Evolutionary conservation across 2,113 vertebrate species (phyloP).

Genomic region (Scalopus aquaticus): DNA sequence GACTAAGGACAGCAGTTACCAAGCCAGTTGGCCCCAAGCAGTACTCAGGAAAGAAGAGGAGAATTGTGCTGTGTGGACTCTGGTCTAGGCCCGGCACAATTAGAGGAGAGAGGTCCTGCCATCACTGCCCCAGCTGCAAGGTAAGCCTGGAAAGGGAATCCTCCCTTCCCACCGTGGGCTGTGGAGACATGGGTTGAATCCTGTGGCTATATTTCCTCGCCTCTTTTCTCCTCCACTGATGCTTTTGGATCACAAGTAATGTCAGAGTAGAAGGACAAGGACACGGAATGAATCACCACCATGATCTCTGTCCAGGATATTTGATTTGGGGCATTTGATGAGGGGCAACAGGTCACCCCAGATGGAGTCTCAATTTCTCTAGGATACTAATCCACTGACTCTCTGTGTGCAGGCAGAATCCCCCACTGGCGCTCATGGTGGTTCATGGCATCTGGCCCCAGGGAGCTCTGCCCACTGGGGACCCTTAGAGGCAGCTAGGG

Average conservation of each 20-base stretch:
- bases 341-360: not conserved
- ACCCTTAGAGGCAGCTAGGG: not conserved
- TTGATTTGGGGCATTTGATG: rapidly evolving
- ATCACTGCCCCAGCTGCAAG: not conserved
- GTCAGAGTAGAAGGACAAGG: not conserved
- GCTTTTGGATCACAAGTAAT: not conserved
- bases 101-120: rapidly evolving
- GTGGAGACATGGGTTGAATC: not conserved
- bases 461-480: not conserved
- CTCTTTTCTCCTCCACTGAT: rapidly evolving
- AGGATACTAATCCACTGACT: not conserved
- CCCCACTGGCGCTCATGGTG: not conserved
- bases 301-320: not conserved
- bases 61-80: not conserved
- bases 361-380: not conserved
- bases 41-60: not conserved
- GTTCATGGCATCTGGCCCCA: not conserved
- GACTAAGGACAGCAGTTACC: not conserved
- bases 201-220: rapidly evolving
- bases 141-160: not conserved
- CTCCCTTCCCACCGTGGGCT: not conserved
- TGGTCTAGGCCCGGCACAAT: not conserved
- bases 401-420: not conserved
- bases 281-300: rapidly evolving
- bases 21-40: not conserved